A percentile compares a stretch with the other conserved stretches of the same genome.
Evolutionary conservation across 37 sponge, comb jelly and placozoan genomes (phyloP).

Genomic region (Petrosia ficiformis): DNA sequence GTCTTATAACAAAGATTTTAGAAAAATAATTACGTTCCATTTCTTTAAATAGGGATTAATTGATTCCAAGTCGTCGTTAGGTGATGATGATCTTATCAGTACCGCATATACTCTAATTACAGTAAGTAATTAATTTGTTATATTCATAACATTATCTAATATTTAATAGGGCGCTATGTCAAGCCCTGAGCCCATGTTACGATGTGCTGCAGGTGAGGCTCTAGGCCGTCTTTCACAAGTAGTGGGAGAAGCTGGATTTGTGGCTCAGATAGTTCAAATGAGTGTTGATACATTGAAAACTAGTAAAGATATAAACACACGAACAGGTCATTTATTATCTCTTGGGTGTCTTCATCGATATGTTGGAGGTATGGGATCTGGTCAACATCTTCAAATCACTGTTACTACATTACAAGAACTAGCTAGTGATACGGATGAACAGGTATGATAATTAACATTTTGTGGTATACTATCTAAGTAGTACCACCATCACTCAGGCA

Average conservation of each 20-base stretch:
- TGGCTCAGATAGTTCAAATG: constrained; percentile 80
- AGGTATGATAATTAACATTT: not conserved
- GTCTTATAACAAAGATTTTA: constrained; percentile 3
- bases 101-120: constrained; percentile 63
- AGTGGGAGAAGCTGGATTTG: constrained; percentile 70
- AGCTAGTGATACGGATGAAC: constrained; percentile 47
- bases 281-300: constrained; percentile 72
- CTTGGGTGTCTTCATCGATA: constrained; percentile 94
- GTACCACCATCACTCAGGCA: too few species aligned
- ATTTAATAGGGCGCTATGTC: constrained; percentile 77
- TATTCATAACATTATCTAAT: not conserved
- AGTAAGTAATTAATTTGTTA: constrained; percentile 15
- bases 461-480: too few species aligned
- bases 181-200: constrained; percentile 79
- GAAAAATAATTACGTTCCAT: not conserved
- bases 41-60: constrained; percentile 47
- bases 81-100: constrained; percentile 54
- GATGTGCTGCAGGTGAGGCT: constrained; percentile 92
- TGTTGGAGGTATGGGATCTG: constrained; percentile 92
- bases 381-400: constrained; percentile 83
- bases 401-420: constrained; percentile 78
- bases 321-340: constrained; percentile 90
- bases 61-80: constrained; percentile 50
- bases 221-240: constrained; percentile 88
- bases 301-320: constrained; percentile 47